Evolutionary conservation across 2,797 vertebrate species (phyloP).

Genomic region (Knipowitschia caucasica): DNA sequence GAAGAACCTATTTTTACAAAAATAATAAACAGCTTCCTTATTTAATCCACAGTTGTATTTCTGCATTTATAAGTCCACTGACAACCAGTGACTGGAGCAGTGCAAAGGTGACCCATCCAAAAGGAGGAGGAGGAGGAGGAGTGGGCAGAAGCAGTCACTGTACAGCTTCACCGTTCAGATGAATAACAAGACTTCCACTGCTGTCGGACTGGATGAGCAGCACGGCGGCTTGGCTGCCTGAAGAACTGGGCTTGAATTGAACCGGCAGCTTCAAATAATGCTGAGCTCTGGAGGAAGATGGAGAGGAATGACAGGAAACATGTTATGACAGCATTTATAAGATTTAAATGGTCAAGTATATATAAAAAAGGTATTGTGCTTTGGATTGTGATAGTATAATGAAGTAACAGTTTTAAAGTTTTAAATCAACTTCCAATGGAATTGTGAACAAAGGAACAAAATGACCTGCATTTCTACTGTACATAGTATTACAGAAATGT

Average conservation of each 20-base stretch:
- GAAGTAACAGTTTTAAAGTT: no score
- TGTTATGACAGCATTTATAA: no score
- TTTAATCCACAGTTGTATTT: conserved; percentile 7
- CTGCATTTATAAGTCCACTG: conserved; percentile 11
- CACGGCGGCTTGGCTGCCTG: conserved; percentile 78
- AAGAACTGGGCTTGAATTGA: conserved; percentile 83
- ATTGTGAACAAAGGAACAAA: no score
- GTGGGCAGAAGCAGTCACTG: conserved; percentile 47
- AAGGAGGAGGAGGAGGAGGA: conserved; percentile 19
- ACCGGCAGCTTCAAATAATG: conserved; percentile 96
- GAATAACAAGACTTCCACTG: conserved; percentile 78
- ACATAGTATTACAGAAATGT: no score
- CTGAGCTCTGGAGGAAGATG: conserved; percentile 73
- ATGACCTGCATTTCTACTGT: no score
- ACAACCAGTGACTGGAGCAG: conserved; percentile 24
- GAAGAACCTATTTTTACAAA: no score
- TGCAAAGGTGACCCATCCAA: conserved; percentile 15
- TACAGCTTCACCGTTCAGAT: conserved; percentile 84
- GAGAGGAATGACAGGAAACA: not conserved
- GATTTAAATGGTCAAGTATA: no score
- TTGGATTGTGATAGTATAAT: no score
- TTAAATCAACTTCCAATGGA: no score
- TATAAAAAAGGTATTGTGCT: no score
- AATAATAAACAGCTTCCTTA: conserved; percentile 10
- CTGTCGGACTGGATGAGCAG: conserved; percentile 81